These are phyloP conservation scores for Teleiodes luculella DNA, from an alignment of 2,888 invertebrate genomes.

Conservation along the genomic window DNA sequence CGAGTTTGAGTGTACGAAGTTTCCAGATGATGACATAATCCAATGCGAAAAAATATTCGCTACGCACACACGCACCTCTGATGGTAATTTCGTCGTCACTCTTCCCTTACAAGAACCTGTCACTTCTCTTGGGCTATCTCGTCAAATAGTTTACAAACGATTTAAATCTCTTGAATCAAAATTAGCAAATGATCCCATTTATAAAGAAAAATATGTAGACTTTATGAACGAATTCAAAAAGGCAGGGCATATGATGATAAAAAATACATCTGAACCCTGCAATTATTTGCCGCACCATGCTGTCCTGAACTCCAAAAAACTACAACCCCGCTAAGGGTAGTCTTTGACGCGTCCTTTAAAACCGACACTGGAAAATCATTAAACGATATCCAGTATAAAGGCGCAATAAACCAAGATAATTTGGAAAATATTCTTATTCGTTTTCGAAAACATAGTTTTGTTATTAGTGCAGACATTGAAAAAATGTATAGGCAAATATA, in stretches of 20 bases:
- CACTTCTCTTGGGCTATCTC: background rate
- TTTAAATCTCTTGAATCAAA: background rate
- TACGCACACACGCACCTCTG: too few relatives aligned
- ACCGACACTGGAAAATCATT: background rate
- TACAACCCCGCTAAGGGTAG: too few relatives aligned
- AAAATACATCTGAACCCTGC: too few relatives aligned
- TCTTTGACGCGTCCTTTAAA: background rate
- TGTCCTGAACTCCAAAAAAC: conserved; percentile 1
- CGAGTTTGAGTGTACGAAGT: too few relatives aligned
- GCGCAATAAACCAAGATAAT: background rate
- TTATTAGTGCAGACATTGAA: conserved; percentile 6
- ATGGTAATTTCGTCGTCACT: too few relatives aligned
- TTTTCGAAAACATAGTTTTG: conserved; percentile 4
- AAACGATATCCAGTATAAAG: too few relatives aligned
- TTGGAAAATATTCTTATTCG: conserved; percentile 3
- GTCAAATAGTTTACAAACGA: background rate
- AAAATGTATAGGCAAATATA: conserved; percentile 4
- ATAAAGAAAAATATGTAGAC: conserved; percentile 9
- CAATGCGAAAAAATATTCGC: too few relatives aligned
- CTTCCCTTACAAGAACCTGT: too few relatives aligned
- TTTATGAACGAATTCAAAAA: conserved; percentile 14
- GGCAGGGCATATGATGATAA: background rate
- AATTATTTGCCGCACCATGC: conserved; percentile 11
- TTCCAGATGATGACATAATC: too few relatives aligned
- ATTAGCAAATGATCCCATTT: background rate